Base-by-base conservation (phyloP, 2,888 invertebrate genomes). In the Pollenia griseotomentosa region DNA sequence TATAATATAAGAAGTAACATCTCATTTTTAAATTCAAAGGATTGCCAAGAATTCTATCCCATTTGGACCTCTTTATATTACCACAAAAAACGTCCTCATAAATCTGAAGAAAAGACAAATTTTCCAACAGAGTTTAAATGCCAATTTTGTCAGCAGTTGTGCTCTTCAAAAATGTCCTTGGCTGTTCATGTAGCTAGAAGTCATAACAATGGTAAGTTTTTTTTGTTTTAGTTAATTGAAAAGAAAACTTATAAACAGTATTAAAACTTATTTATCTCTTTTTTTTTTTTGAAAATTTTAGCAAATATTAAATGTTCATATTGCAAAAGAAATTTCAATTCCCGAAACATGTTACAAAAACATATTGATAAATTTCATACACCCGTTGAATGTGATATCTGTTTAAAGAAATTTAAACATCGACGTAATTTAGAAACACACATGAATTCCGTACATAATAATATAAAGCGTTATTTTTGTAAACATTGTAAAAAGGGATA, bases 161-260 rank as follows among this genome's bases (percentile, higher is more conserved):
- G 90, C 55, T 79, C 77, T 14, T 90, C 93, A 0, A 91, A 92
- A 88, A 92, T 93, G 93, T 92, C 93, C 5, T 88, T 93, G 2
- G 90, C 93, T 0, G 91, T 93, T 11, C 93, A 93, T 85, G 90
- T 93, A n/a, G 91, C 93, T 11, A 90, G 93, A 46, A 92, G 91
- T 71, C 93, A 93, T 77, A 93, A 93, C 71, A 92, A 91, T 59
- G 91, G 93, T 93, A 81, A 88, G 90, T 88, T 44, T n/a, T n/a
- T 57, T 59, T 48, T 44, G 33, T 4, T 70, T 44, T 51, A 40
- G 12, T 2, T 8, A n/a, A n/a, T 10, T 48, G 11, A 9, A 48
- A 0, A 33, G 2, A 73, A 61, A 48, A 16, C 1, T 9, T 23
- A 23, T 23, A 1, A 23, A 23, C 23, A 23, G 23, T 23, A 23